phyloP scores from a whole-genome alignment of 2,797 vertebrate species.

The Tenualosa ilisha region DNA sequence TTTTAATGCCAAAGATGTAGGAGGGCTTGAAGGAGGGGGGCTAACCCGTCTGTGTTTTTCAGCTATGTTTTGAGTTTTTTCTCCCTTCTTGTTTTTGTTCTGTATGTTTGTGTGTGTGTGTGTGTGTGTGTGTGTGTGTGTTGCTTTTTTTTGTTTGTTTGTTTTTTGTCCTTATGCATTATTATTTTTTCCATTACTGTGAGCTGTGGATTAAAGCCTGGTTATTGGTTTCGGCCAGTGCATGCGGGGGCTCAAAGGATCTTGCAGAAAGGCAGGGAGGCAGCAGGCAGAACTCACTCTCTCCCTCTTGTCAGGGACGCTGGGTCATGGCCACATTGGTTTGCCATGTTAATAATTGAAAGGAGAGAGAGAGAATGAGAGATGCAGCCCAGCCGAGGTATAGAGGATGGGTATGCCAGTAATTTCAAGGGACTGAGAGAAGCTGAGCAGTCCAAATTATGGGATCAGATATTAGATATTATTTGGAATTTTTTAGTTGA shows the following conservation, averaged over 20 bases:
- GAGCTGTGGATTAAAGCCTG: constrained; percentile 31
- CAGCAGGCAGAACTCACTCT: constrained; percentile 28
- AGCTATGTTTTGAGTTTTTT: constrained; percentile 5
- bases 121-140: not conserved
- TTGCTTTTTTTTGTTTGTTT: not conserved
- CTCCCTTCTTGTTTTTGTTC: not conserved
- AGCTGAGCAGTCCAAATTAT: constrained; percentile 38
- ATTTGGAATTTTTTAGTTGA: constrained; percentile 25
- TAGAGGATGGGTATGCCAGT: constrained; percentile 58
- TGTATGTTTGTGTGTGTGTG: not conserved
- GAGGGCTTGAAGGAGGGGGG: not conserved
- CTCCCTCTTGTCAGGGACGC: not conserved
- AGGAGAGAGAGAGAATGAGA: not conserved
- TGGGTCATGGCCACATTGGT: not conserved
- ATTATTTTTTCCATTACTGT: constrained; percentile 28
- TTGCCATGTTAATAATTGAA: constrained; percentile 12
- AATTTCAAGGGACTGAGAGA: constrained; percentile 53
- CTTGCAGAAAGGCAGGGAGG: not conserved
- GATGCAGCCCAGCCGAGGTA: constrained; percentile 57
- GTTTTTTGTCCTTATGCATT: constrained; percentile 20
- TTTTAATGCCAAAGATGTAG: constrained; percentile 49
- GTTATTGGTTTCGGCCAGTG: constrained; percentile 31
- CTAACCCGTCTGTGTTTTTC: not conserved
- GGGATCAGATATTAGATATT: constrained; percentile 11
- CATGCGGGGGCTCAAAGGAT: constrained; percentile 17